Evolutionary conservation across 1,140 invertebrate genomes (phyloP), one percentile per base, ranked within the genome.

Genomic region (Battus philenor): DNA sequence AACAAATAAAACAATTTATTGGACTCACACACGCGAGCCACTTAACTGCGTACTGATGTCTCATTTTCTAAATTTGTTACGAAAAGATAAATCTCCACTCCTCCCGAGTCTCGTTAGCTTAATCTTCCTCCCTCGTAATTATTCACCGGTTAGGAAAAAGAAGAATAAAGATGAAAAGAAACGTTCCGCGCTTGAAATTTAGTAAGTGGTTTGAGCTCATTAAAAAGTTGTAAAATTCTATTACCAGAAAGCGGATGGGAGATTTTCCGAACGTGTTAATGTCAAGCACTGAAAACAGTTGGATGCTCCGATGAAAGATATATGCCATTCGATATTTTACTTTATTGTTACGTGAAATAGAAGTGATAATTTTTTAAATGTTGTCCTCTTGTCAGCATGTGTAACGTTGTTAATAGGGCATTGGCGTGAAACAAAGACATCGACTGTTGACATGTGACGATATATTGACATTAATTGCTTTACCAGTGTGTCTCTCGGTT

Each of bases 21-120:
- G 45, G 44, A 49, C 50, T 24, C 55, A 62, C 51, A 59, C 47
- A 48, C 56, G 27, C 10, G 8, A 22, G 10, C 43, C 32, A 36
- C 24, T 34, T 48, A 49, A 51, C 36, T 30, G 45, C 36, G 50
- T 44, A 59, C 50, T 76, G 76, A 80, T 82, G 75, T 82, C 76
- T 82, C 78, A 82, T 75, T 82, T 80, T 80, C 78, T 82, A 82
- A 78, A 82, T 82, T 75, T 67, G 76, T 80, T 78, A 68, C 67
- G 76, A 78, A 82, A 79, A 82, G 78, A 82, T 78, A 82, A 82
- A 82, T 82, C 74, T 76, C 60, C 47, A 54, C 60, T 63, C 73
- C 67, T 70, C 74, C 66, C 61, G 62, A 61, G 60, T 68, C 78
- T 82, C 76, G 74, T 82, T 81, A 80, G 68, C 57, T 81, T 80